These are phyloP conservation scores for Otis tarda DNA, from an alignment of 2,113 vertebrate species.

Conservation along the genomic window DNA sequence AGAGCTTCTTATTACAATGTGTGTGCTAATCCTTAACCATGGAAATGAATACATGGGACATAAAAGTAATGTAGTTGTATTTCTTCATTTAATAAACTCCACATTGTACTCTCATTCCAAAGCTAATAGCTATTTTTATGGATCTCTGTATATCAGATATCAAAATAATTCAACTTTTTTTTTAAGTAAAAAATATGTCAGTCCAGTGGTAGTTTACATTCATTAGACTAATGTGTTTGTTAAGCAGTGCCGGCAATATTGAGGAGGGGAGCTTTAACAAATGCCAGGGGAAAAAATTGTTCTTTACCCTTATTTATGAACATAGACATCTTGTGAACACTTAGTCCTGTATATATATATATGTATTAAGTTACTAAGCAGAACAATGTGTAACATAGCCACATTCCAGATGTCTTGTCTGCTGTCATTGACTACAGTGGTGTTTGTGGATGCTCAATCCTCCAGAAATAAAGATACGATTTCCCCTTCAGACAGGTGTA, in stretches of 20 bases:
- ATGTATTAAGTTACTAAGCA: not conserved
- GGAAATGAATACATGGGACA: slow-evolving; percentile 54
- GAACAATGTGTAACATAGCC: not conserved
- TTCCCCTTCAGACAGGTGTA: not conserved
- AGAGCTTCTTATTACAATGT: slow-evolving; percentile 73
- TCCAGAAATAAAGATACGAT: not conserved
- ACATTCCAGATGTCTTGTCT: not conserved
- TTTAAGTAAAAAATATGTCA: not conserved
- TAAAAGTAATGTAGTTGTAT: slow-evolving; percentile 66
- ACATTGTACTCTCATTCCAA: slow-evolving; percentile 5
- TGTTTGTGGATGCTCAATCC: not conserved
- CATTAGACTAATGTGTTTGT: slow-evolving; percentile 12
- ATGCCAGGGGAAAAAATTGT: not conserved
- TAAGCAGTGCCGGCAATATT: not conserved
- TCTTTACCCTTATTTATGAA: not conserved
- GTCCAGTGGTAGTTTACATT: slow-evolving; percentile 26
- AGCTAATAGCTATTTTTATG: slow-evolving; percentile 24
- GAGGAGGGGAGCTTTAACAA: not conserved
- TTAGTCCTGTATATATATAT: not conserved
- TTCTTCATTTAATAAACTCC: slow-evolving; percentile 63
- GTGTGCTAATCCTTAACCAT: slow-evolving; percentile 67
- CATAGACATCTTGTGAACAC: not conserved
- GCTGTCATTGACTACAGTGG: not conserved
- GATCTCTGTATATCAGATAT: slow-evolving; percentile 10
- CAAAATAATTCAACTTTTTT: slow-evolving; percentile 5